Conservation (phyloP, 2,888 invertebrate species). For the Scelioninae gen. 2 region DNA sequence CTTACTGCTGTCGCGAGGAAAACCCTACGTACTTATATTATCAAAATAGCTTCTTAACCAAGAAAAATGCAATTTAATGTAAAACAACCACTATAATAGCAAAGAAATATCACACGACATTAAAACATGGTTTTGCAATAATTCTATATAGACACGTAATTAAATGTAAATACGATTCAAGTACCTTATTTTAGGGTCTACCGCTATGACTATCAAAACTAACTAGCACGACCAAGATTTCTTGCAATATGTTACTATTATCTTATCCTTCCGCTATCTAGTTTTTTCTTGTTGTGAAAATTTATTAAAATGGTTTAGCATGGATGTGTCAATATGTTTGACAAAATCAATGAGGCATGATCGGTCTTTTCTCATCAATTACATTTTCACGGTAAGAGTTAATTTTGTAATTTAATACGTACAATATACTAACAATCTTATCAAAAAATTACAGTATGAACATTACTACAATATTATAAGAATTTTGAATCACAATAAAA, state of each 20-base stretch:
- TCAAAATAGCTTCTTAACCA: conserved; percentile 50
- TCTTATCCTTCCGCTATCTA: conserved; percentile 3
- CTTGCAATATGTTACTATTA: conserved; percentile 6
- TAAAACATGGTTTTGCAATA: neutral
- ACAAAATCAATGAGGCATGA: conserved; percentile 16
- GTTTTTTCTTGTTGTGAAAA: conserved; percentile 13
- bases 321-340: conserved; percentile 21
- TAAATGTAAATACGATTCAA: conserved; percentile 14
- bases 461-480: no score
- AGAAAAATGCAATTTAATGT: conserved; percentile 26
- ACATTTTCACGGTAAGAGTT: conserved; percentile 33
- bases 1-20: conserved; percentile 71
- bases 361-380: conserved; percentile 29
- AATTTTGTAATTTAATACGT: neutral
- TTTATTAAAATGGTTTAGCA: conserved; percentile 17
- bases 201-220: neutral
- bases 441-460: neutral
- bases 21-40: conserved; percentile 68
- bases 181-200: neutral
- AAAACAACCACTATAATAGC: neutral
- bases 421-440: neutral
- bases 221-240: conserved; percentile 22
- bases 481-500: no score
- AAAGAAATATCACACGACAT: no score
- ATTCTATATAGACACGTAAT: neutral